Conservation (phyloP, 23 tunicate genomes). For the Clavelina lepadiformis region DNA sequence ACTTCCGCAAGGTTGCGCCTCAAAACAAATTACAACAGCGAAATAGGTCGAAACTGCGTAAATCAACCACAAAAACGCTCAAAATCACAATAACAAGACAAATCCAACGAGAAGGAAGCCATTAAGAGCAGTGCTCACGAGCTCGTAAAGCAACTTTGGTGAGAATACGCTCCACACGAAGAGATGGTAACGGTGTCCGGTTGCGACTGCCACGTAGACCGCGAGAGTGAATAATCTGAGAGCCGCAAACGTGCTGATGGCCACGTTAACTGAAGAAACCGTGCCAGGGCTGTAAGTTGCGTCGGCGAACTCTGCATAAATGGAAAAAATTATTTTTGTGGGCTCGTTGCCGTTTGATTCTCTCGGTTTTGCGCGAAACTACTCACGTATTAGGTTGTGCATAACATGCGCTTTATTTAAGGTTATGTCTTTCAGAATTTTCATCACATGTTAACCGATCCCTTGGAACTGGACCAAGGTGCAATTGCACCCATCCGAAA, state of each 20-base stretch:
- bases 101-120: slow-evolving; percentile 22
- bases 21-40: too few species aligned
- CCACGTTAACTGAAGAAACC: background rate
- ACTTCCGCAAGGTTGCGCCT: too few species aligned
- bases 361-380: too few species aligned
- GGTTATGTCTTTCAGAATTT: too few species aligned
- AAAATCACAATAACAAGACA: slow-evolving; percentile 33
- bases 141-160: slow-evolving; percentile 79
- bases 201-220: slow-evolving; percentile 54
- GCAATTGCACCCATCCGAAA: too few species aligned
- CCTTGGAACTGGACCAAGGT: too few species aligned
- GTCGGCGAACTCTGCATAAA: too few species aligned
- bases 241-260: slow-evolving; percentile 46
- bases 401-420: too few species aligned
- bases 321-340: too few species aligned
- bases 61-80: background rate
- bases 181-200: slow-evolving; percentile 71
- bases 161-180: slow-evolving; percentile 96
- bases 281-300: too few species aligned
- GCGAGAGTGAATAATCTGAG: slow-evolving; percentile 41
- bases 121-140: slow-evolving; percentile 49
- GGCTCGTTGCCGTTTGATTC: background rate
- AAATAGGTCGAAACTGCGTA: background rate
- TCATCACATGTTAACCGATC: too few species aligned
- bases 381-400: too few species aligned